Base-by-base conservation (phyloP, 35 echinoderm and acorn worm species). In the Chiridota heheva region DNA sequence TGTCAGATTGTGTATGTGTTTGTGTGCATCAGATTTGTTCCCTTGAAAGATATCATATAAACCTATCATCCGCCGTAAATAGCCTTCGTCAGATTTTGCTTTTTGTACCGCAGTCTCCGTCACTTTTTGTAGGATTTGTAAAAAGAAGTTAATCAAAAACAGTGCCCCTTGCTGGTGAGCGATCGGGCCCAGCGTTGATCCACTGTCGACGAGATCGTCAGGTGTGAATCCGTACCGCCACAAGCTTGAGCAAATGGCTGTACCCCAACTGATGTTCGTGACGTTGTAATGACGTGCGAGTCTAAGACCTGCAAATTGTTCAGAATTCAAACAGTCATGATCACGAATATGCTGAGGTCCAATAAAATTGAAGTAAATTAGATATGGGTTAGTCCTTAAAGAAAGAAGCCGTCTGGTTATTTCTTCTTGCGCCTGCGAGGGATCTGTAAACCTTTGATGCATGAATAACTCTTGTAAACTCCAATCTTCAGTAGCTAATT, bases 261-360 rank as follows among this genome's bases (percentile, higher is more conserved):
- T 72, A 40, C 80, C 64, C 91, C 91, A 94, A 46, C 91, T 94
- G 1, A 94, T 78, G 17, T 77, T 88, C 42, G 91, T 88, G n/a
- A 94, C 69, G 25, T 88, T 83, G 44, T 94, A 94, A 4, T 88
- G 84, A 15, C 63, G 71, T 4, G 67, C 58, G 15, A 88, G 72
- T 77, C 70, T 51, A 26, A 62, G 63, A n/a, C 85, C 85, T 2
- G 91, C 58, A 78, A 78, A 88, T 37, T 84, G 81, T 73, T 94
- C 91, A 4, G 86, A 94, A 43, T 94, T 94, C 35, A 94, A 60
- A 40, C 91, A 94, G 31, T 94, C 85, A 24, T 65, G 60, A 26
- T 84, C 78, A n/a, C 78, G 56, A 22, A 94, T 94, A 55, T 94
- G 63, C 36, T 82, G 49, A 36, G 74, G 40, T 4, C 85, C 84